Base-by-base conservation (phyloP, 2,797 vertebrate species). In the Spondyliosoma cantharus region DNA sequence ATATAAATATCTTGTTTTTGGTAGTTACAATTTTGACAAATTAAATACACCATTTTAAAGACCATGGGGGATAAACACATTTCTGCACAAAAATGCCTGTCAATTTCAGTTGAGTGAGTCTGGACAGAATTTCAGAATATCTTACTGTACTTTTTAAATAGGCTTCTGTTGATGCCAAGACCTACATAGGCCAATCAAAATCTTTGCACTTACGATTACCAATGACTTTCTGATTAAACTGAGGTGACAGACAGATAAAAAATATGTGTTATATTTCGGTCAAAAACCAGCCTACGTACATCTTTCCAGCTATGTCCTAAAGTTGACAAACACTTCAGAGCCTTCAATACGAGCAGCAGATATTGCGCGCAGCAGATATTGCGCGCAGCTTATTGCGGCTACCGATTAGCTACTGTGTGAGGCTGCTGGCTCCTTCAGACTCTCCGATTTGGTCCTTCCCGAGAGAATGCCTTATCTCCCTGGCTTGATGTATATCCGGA, bases 401-500 rank as follows among this genome's bases (percentile, higher is more conserved):
- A 76, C 65, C 49, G 20, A 80, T 86, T 75, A 87, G 81, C 71
- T 73, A 32, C 81, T 53, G 61, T 86, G 74, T 71, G 60, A 87
- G 72, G 81, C 77, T 67, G 66, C 85, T 68, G 83, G 82, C 85
- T 86, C 81, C 82, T 87, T 69, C 61, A 79, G 71, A 60, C 76
- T 83, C 70, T 87, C 62, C 70, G 53, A 54, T 89, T 87, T 90
- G 85, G 90, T 92, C 80, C 92, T 80, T 71, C 86, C 71, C 59
- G 42, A 53, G 78, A 86, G 84, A 80, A 70, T 15, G 59, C 66
- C 74, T 87, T 86, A 83, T 90, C 81, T 88, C 49, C n/a, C 57
- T 49, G 54, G 49, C 71, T 83, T 88, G 81, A 91, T 89, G 82
- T 84, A 81, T 70, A 87, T 87, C 60, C 63, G 7, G 57, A 78